A percentile compares a stretch with the other conserved stretches of the same genome.
These are phyloP conservation scores for Polyergus mexicanus DNA, from an alignment of 1,140 invertebrate genomes.

Conservation along the genomic window DNA sequence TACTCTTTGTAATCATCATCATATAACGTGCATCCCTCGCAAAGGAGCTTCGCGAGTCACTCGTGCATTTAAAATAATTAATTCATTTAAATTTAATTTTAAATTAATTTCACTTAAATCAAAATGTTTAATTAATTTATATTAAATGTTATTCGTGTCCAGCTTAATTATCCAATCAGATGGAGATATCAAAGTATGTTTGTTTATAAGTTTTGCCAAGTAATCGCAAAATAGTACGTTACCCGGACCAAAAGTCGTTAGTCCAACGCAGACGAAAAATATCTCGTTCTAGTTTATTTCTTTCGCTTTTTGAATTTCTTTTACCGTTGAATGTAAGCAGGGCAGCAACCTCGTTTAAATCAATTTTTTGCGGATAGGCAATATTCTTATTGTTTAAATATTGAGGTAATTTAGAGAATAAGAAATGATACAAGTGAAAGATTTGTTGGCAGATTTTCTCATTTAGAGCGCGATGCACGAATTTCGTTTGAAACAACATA, in stretches of 20 bases:
- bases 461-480: background rate
- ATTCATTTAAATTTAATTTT: background rate
- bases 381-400: too few species aligned
- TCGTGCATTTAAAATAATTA: background rate
- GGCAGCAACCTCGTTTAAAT: too few species aligned
- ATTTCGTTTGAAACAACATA: constrained; percentile 6
- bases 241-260: background rate
- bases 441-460: background rate
- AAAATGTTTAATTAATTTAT: background rate
- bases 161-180: background rate
- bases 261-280: background rate
- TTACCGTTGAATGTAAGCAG: too few species aligned
- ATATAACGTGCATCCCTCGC: background rate
- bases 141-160: background rate
- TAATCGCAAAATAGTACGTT: background rate
- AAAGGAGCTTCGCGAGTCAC: background rate
- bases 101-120: background rate
- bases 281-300: background rate
- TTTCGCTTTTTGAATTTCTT: too few species aligned
- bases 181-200: background rate
- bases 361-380: background rate
- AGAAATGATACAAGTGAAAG: background rate
- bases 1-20: constrained; percentile 15
- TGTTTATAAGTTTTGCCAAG: background rate
- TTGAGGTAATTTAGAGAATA: background rate